Evolutionary conservation across 2,888 invertebrate species (phyloP).

Genomic region (Amiota minor): DNA sequence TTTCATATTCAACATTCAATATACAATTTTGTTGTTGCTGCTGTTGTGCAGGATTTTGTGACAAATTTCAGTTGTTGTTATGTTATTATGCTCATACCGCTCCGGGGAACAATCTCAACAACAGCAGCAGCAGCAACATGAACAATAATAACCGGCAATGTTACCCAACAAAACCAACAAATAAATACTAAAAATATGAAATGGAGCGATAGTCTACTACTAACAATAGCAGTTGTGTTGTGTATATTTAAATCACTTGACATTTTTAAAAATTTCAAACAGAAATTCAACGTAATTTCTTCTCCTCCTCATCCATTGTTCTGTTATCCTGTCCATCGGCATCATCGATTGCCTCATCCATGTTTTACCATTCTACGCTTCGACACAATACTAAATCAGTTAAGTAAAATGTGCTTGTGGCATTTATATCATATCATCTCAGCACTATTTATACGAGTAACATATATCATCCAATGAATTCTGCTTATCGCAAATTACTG

Average conservation of each 20-base stretch:
- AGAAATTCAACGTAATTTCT: background rate
- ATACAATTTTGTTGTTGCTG: background rate
- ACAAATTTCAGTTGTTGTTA: slow-evolving; percentile 23
- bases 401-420: slow-evolving; percentile 8
- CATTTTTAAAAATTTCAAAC: slow-evolving; percentile 23
- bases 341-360: background rate
- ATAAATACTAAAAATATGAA: background rate
- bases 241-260: slow-evolving; percentile 25
- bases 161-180: background rate
- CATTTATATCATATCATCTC: slow-evolving; percentile 11
- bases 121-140: background rate
- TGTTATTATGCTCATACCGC: slow-evolving; percentile 20
- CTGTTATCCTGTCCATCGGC: background rate
- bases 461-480: slow-evolving; percentile 17
- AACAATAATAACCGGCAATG: background rate
- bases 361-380: background rate
- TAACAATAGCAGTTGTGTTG: too few relatives aligned
- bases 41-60: background rate
- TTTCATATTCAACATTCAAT: background rate
- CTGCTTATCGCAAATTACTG: background rate
- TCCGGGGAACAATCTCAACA: slow-evolving; percentile 24
- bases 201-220: background rate
- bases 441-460: slow-evolving; percentile 1
- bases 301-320: background rate
- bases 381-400: slow-evolving; percentile 12